phyloP scores from a whole-genome alignment of 2,113 vertebrate species.

The Leptosomus discolor region DNA sequence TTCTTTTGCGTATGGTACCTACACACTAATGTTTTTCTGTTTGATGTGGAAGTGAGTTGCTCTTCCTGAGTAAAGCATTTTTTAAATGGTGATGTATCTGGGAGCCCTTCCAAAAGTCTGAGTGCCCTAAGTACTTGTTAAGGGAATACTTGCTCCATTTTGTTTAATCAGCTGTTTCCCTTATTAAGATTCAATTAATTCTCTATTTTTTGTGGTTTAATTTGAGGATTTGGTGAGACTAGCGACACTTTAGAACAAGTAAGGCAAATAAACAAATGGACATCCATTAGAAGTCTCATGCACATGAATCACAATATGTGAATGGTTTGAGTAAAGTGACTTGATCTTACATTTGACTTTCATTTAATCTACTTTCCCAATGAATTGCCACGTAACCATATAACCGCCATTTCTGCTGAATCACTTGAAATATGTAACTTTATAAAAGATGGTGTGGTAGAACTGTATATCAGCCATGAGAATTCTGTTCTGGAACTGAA shows the following conservation, averaged over 20 bases:
- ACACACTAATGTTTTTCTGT: background rate
- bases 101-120: background rate
- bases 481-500: background rate
- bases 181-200: background rate
- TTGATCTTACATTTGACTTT: background rate
- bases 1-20: background rate
- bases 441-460: background rate
- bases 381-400: background rate
- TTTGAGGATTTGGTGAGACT: background rate
- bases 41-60: background rate
- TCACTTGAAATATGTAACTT: background rate
- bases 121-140: background rate
- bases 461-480: background rate
- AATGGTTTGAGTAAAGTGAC: background rate
- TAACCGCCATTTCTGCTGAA: background rate
- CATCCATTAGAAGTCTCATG: background rate
- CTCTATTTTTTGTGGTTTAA: background rate
- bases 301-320: background rate
- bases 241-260: background rate
- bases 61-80: background rate
- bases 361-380: background rate
- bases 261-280: background rate
- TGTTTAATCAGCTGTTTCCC: background rate
- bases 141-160: background rate
- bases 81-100: background rate